phyloP scores from a whole-genome alignment of 2,888 invertebrate genomes.

The Adelognathus sp. region DNA sequence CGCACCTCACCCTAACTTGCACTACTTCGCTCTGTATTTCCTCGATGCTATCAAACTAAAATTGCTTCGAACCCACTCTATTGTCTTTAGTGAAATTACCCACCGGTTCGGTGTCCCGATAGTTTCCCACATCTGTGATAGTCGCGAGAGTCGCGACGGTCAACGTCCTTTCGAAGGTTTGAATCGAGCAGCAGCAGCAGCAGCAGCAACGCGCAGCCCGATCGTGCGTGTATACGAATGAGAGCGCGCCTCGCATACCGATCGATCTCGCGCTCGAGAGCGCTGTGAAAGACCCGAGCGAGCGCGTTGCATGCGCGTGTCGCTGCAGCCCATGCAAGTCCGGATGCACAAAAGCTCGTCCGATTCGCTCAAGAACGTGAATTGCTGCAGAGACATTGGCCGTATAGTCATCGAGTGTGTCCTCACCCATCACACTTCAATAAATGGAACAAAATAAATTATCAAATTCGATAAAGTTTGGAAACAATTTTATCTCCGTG shows the following conservation, averaged over 20 bases:
- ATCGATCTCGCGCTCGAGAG: conserved; percentile 64
- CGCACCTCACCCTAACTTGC: too few relatives aligned
- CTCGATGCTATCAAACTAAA: not conserved
- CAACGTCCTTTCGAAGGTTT: conserved; percentile 78
- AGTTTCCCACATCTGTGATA: conserved; percentile 42
- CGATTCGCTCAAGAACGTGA: not conserved
- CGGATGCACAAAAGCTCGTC: conserved; percentile 46
- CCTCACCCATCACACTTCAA: too few relatives aligned
- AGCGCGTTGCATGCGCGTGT: conserved; percentile 8
- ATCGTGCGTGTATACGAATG: conserved; percentile 68
- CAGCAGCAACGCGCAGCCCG: conserved; percentile 44
- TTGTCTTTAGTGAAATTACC: conserved; percentile 24
- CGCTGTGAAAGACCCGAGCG: conserved; percentile 48
- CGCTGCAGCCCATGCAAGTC: conserved; percentile 46
- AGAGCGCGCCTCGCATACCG: conserved; percentile 73
- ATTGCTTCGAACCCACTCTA: not conserved
- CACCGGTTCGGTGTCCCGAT: not conserved
- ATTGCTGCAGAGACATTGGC: not conserved
- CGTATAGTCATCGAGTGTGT: too few relatives aligned
- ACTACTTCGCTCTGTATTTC: too few relatives aligned
- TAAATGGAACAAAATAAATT: too few relatives aligned
- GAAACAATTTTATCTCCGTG: too few relatives aligned
- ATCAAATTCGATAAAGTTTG: too few relatives aligned
- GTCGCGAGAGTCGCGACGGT: conserved; percentile 62
- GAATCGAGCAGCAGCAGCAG: conserved; percentile 60